These are phyloP conservation scores for Antheraea pernyi DNA, from an alignment of 1,140 invertebrate species.

Conservation along the genomic window DNA sequence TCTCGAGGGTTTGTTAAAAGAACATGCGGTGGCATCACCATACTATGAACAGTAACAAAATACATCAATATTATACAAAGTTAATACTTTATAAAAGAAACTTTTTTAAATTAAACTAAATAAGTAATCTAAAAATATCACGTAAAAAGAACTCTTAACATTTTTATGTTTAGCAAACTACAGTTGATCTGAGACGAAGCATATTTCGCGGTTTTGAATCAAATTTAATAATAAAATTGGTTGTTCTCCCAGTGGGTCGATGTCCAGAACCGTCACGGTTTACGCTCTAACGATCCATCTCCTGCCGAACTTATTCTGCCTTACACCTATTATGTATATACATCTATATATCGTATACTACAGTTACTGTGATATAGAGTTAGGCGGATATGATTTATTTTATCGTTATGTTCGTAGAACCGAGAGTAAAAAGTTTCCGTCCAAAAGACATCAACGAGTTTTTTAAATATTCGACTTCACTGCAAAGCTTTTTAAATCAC, in stretches of 20 bases:
- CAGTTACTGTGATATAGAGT: neutral
- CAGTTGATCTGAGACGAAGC: neutral
- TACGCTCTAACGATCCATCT: slow-evolving; percentile 29
- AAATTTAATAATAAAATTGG: slow-evolving; percentile 15
- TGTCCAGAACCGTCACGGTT: slow-evolving; percentile 44
- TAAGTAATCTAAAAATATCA: no score
- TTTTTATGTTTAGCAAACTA: neutral
- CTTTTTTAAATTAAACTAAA: no score
- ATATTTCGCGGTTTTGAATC: slow-evolving; percentile 3
- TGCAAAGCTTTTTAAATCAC: neutral
- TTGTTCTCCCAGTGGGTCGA: slow-evolving; percentile 28
- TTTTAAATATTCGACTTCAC: neutral
- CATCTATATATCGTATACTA: neutral
- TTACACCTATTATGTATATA: neutral
- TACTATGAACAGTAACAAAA: no score
- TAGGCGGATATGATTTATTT: neutral
- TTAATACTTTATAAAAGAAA: no score
- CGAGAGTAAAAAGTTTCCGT: neutral
- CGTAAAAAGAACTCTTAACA: no score
- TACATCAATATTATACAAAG: no score
- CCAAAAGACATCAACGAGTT: neutral
- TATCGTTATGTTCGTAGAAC: neutral
- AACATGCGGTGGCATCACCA: no score
- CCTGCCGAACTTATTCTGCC: slow-evolving; percentile 17
- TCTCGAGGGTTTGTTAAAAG: no score